Evolutionary conservation across 2,113 vertebrate species (phyloP).

Genomic region (Epinephelus lanceolatus): DNA sequence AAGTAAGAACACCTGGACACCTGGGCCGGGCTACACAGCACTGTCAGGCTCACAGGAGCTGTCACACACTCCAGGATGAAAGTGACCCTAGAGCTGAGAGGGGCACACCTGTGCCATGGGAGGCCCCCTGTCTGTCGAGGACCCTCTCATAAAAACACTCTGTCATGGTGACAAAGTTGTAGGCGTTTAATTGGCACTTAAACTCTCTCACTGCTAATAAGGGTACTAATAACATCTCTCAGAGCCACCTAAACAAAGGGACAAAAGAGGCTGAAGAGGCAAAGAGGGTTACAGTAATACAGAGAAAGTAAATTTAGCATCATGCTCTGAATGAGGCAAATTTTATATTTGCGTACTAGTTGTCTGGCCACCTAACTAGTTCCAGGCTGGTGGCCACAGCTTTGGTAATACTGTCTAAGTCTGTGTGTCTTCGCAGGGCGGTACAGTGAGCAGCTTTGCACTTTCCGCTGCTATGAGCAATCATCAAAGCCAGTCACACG

Average conservation of each 20-base stretch:
- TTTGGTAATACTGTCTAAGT: constrained; percentile 63
- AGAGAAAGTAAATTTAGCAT: constrained; percentile 28
- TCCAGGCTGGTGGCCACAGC: constrained; percentile 51
- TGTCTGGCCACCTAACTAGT: constrained; percentile 47
- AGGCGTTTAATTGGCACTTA: constrained; percentile 75
- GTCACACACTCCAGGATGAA: constrained; percentile 73
- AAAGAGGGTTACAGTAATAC: constrained; percentile 37
- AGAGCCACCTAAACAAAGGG: constrained; percentile 54
- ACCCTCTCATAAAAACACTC: constrained; percentile 67
- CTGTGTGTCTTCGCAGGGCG: constrained; percentile 70
- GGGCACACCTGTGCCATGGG: constrained; percentile 76
- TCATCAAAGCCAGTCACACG: constrained; percentile 81
- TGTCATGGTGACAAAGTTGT: constrained; percentile 65
- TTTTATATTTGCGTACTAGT: constrained; percentile 15
- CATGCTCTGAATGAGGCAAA: constrained; percentile 2
- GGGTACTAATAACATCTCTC: constrained; percentile 60
- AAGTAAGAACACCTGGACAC: constrained; percentile 76
- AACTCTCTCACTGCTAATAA: constrained; percentile 55
- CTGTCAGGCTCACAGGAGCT: constrained; percentile 67
- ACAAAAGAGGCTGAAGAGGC: constrained; percentile 35
- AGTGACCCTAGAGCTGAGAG: constrained; percentile 66
- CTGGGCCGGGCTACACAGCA: constrained; percentile 48
- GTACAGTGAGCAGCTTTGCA: constrained; percentile 81
- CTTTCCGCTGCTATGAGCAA: constrained; percentile 81
- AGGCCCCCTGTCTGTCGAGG: constrained; percentile 57